phyloP scores from a whole-genome alignment of 23 tunicate genomes.

The Ciona savignyi region DNA sequence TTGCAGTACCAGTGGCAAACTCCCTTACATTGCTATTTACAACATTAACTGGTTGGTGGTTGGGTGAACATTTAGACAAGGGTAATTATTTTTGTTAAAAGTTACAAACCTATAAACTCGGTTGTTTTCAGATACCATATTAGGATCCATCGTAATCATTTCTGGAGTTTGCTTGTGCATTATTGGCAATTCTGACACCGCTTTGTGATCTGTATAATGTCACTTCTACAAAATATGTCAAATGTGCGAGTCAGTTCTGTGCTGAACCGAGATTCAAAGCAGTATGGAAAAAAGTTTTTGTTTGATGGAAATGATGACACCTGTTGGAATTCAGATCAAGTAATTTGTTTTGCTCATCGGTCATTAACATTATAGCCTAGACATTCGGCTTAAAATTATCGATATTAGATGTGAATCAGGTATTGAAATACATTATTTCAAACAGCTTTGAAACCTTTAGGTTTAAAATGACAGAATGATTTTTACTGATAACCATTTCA shows the following conservation, averaged over 20 bases:
- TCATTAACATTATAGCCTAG: too few relatives aligned
- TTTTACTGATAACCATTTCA: too few relatives aligned
- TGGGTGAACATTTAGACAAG: slow-evolving; percentile 27
- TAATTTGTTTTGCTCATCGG: neutral
- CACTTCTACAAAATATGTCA: slow-evolving; percentile 16
- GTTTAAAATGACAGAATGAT: too few relatives aligned
- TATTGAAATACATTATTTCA: too few relatives aligned
- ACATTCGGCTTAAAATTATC: too few relatives aligned
- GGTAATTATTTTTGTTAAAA: slow-evolving; percentile 10
- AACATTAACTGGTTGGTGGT: slow-evolving; percentile 43
- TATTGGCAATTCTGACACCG: slow-evolving; percentile 11
- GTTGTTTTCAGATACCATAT: slow-evolving; percentile 22
- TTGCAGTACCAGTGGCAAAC: slow-evolving; percentile 73
- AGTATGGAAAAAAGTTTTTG: slow-evolving; percentile 82
- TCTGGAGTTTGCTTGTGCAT: slow-evolving; percentile 48
- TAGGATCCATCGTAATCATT: slow-evolving; percentile 35
- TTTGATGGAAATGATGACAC: slow-evolving; percentile 82
- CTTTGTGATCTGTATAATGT: slow-evolving; percentile 27
- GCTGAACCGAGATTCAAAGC: slow-evolving; percentile 72
- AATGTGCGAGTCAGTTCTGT: slow-evolving; percentile 80
- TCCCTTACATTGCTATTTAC: slow-evolving; percentile 61
- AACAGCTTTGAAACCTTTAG: too few relatives aligned
- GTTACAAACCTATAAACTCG: too few relatives aligned
- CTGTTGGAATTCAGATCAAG: slow-evolving; percentile 98
- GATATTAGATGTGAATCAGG: too few relatives aligned